Percentiles rank a stretch among this genome's conserved stretches.
Evolutionary conservation across 2,797 vertebrate species (phyloP).

Genomic region (Neosilurus hyrtlii): DNA sequence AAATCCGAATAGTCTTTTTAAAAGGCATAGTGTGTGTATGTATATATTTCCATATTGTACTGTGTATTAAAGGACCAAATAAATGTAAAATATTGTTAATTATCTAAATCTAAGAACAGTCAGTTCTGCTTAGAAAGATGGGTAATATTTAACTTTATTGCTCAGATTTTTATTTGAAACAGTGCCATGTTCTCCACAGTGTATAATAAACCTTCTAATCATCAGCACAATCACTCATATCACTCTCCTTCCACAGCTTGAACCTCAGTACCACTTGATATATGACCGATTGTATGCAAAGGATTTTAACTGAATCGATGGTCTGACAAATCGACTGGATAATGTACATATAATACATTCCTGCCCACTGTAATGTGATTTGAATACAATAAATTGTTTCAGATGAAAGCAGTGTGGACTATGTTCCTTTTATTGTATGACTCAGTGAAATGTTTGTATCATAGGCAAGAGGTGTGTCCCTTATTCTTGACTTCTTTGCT

Average conservation of each 20-base stretch:
- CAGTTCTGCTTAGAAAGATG: background rate
- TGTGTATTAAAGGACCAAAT: background rate
- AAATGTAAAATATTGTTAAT: background rate
- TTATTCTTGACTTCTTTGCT: conserved; percentile 36
- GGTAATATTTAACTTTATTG: background rate
- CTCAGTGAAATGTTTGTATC: conserved; percentile 32
- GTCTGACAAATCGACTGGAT: background rate
- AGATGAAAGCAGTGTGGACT: background rate
- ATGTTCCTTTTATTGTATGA: conserved; percentile 18
- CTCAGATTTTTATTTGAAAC: background rate
- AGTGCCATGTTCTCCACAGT: background rate
- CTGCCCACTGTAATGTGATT: background rate
- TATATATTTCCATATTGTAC: background rate
- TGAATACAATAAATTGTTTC: background rate
- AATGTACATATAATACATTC: background rate
- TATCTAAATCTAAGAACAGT: background rate
- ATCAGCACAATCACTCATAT: background rate
- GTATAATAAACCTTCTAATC: background rate
- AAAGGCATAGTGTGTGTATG: too few relatives aligned
- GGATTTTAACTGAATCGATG: background rate
- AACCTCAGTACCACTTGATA: background rate
- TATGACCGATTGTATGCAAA: background rate
- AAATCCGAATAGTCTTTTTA: background rate
- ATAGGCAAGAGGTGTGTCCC: conserved; percentile 49
- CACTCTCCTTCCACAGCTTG: background rate